These are phyloP conservation scores for Sthenelais limicola DNA, from an alignment of 2,888 invertebrate genomes.

Conservation along the genomic window DNA sequence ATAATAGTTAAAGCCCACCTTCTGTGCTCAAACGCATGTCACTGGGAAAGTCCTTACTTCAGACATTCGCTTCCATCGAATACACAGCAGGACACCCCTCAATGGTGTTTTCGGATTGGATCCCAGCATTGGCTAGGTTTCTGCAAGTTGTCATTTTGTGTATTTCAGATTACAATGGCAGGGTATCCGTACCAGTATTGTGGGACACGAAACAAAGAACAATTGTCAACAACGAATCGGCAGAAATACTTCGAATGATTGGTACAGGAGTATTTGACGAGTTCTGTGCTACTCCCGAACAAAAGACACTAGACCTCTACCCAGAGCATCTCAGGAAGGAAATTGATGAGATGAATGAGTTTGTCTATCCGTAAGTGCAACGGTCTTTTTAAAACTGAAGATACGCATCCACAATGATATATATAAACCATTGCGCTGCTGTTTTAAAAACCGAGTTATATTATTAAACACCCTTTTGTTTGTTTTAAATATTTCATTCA, in stretches of 20 bases:
- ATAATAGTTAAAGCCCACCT: too few species aligned
- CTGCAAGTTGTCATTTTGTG: too few species aligned
- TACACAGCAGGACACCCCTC: too few species aligned
- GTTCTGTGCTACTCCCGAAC: conserved; percentile 62
- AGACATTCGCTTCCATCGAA: too few species aligned
- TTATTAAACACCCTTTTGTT: background rate
- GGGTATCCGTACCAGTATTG: conserved; percentile 62
- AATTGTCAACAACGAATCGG: conserved; percentile 68
- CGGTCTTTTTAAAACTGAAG: background rate
- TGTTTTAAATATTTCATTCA: too few species aligned
- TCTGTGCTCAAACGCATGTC: too few species aligned
- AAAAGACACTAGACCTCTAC: conserved; percentile 62
- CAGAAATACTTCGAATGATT: conserved; percentile 69
- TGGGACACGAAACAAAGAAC: conserved; percentile 65
- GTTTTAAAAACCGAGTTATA: background rate
- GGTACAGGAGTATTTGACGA: conserved; percentile 64
- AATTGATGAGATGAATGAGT: conserved; percentile 65
- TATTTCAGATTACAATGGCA: conserved; percentile 59
- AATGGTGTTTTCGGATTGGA: too few species aligned
- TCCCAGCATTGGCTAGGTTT: too few species aligned
- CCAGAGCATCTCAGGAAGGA: conserved; percentile 57
- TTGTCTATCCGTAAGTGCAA: conserved; percentile 66
- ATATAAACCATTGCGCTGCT: background rate
- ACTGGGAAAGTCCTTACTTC: too few species aligned
- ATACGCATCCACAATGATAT: background rate